These are phyloP conservation scores for Lymantria dispar DNA, from an alignment of 2,888 invertebrate species.

Conservation along the genomic window DNA sequence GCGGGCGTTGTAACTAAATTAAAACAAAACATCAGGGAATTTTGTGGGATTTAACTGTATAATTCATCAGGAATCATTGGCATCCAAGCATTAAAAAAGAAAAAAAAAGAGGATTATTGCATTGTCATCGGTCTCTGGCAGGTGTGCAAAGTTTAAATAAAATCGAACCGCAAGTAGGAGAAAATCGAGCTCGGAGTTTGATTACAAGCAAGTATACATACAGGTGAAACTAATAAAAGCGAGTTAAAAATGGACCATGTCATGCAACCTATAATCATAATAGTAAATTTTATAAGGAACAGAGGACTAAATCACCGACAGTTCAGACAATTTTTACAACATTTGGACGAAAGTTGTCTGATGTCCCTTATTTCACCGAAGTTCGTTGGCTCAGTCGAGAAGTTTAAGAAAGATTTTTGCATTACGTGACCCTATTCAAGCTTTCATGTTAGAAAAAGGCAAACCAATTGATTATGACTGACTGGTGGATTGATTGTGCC, in stretches of 20 bases:
- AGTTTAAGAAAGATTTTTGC: not conserved
- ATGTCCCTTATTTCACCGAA: conserved; percentile 3
- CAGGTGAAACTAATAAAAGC: too few species aligned
- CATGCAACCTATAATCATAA: conserved; percentile 3
- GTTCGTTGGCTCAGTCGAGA: conserved; percentile 7
- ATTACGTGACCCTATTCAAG: not conserved
- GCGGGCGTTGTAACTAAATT: conserved; percentile 8
- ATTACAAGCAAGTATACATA: too few species aligned
- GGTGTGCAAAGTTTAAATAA: too few species aligned
- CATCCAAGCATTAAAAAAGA: too few species aligned
- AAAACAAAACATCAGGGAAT: conserved; percentile 6
- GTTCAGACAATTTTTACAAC: not conserved
- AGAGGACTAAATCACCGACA: conserved; percentile 10
- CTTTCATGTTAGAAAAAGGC: not conserved
- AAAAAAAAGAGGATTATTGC: too few species aligned
- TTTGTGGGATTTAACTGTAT: conserved; percentile 9
- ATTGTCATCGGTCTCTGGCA: too few species aligned
- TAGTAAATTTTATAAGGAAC: conserved; percentile 9
- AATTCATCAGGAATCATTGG: conserved; percentile 4
- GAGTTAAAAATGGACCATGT: too few species aligned
- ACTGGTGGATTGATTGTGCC: not conserved
- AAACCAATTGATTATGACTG: not conserved
- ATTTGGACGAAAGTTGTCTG: not conserved
- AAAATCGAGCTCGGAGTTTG: too few species aligned
- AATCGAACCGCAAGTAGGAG: too few species aligned